Conservation (phyloP, 2,888 invertebrate genomes). For the Ormyrus rosae region DNA sequence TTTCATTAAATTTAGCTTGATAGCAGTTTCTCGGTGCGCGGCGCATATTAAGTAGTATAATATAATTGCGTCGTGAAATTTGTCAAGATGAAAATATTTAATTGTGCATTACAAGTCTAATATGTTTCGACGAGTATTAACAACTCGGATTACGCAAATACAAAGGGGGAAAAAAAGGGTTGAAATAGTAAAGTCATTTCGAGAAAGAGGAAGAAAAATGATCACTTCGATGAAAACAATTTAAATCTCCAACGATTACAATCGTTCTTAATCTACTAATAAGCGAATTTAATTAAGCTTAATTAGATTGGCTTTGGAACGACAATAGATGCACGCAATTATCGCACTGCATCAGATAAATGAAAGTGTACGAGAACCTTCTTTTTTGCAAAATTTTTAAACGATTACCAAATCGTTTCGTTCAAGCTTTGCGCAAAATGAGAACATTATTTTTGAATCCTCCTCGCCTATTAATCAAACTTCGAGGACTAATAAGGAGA, state of each 20-base stretch:
- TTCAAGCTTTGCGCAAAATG: background rate
- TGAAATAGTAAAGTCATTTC: too few relatives aligned
- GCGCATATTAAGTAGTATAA: background rate
- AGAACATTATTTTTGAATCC: too few relatives aligned
- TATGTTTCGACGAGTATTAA: too few relatives aligned
- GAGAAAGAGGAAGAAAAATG: background rate
- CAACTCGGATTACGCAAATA: too few relatives aligned
- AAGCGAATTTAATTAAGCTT: constrained; percentile 4
- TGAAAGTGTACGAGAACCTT: background rate
- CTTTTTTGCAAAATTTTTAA: background rate
- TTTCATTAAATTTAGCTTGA: constrained; percentile 3
- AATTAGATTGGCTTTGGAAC: constrained; percentile 2
- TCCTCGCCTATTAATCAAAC: too few relatives aligned
- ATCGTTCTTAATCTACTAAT: background rate
- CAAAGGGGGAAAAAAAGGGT: background rate
- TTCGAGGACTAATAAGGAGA: too few relatives aligned
- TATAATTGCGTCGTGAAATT: background rate
- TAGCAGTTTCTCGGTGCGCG: background rate
- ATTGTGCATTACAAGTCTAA: too few relatives aligned
- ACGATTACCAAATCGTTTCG: background rate
- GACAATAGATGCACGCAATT: constrained; percentile 11
- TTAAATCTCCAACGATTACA: background rate
- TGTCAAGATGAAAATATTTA: background rate
- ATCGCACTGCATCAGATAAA: constrained; percentile 12
- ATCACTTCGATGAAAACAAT: background rate